Evolutionary conservation across 2,888 invertebrate genomes (phyloP).

Genomic region (Temnothorax ravouxi): DNA sequence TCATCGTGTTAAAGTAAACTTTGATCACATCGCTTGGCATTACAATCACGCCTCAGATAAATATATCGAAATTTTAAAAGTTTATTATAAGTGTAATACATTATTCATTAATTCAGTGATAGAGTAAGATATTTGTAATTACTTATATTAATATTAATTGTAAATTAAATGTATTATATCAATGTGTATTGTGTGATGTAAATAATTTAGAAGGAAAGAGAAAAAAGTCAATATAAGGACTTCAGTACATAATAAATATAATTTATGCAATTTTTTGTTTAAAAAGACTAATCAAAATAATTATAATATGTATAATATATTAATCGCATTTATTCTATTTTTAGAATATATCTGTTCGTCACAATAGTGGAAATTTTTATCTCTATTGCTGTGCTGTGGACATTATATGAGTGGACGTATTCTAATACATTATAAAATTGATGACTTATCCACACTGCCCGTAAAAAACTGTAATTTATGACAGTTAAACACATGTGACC

Average conservation of each 20-base stretch:
- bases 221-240: too few relatives aligned
- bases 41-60: not conserved
- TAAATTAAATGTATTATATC: too few relatives aligned
- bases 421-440: not conserved
- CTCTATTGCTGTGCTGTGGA: not conserved
- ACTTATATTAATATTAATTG: too few relatives aligned
- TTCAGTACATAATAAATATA: too few relatives aligned
- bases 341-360: not conserved
- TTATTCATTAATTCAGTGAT: too few relatives aligned
- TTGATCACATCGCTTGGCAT: conserved; percentile 37
- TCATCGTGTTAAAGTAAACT: conserved; percentile 40
- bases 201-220: too few relatives aligned
- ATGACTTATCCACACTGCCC: not conserved
- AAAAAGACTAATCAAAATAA: too few relatives aligned
- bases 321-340: not conserved
- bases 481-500: too few relatives aligned
- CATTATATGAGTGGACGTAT: not conserved
- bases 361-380: not conserved
- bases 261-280: too few relatives aligned
- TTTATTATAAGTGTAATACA: not conserved
- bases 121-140: too few relatives aligned
- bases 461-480: too few relatives aligned
- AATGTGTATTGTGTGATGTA: too few relatives aligned
- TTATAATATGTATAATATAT: not conserved
- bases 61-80: not conserved